Percentiles rank a stretch among this genome's conserved stretches.
These are phyloP conservation scores for Palloptera scutellata DNA, from an alignment of 2,888 invertebrate species.

Conservation along the genomic window DNA sequence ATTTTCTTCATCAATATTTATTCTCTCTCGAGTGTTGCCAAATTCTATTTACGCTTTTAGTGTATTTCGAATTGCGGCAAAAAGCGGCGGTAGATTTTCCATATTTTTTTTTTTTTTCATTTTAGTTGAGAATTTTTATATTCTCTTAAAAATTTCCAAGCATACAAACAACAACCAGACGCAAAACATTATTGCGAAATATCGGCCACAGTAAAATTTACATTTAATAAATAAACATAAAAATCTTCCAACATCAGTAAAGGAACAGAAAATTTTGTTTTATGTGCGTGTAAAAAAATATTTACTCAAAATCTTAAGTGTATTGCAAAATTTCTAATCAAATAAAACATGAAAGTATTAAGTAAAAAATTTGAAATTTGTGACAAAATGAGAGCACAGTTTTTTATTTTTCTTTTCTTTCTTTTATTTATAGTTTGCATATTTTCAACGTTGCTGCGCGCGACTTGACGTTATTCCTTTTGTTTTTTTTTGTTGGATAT, in stretches of 20 bases:
- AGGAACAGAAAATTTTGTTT: not conserved
- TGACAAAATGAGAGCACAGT: no score
- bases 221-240: not conserved
- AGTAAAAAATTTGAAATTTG: no score
- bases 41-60: conserved; percentile 39
- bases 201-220: conserved; percentile 24
- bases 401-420: no score
- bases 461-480: no score
- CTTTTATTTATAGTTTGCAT: no score
- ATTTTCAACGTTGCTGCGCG: no score
- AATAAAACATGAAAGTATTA: no score
- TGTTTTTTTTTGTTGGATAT: conserved; percentile 37
- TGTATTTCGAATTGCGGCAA: conserved; percentile 39
- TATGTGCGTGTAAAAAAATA: conserved; percentile 15
- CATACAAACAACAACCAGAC: not conserved
- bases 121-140: no score
- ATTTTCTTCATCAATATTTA: no score
- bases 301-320: conserved; percentile 6
- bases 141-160: conserved; percentile 4
- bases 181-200: conserved; percentile 34
- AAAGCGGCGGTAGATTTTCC: conserved; percentile 24
- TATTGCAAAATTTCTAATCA: conserved; percentile 26
- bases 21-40: conserved; percentile 40
- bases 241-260: no score
- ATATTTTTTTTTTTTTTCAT: no score